Evolutionary conservation across 2,113 vertebrate genomes (phyloP), one percentile per base, ranked within the genome.

Genomic region (Vicugna pacos): DNA sequence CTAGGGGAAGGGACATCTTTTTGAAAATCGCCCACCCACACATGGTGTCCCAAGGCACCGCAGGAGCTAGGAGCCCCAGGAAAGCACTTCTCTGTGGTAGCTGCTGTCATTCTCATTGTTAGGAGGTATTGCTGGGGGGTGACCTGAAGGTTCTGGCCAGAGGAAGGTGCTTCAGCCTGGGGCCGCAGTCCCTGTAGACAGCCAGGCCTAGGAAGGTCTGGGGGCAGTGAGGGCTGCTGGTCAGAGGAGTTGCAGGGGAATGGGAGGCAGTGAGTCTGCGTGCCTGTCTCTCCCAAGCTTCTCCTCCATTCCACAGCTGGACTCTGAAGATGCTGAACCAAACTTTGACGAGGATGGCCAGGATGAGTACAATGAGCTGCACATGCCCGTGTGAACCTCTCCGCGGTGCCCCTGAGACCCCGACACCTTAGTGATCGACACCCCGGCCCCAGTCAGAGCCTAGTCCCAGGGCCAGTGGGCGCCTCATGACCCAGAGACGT

Each of bases 351-450:
- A 99, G 97, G 99, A 99, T 0, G 99, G 99, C 56, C 99, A 98
- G 83, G 99, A 99, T 0, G 99, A 99, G 96, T 99, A 99, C 98
- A 99, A 99, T 0, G 99, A 99, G 98, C 99, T 99, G 96, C 99
- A 99, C 98, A 99, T 99, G 99, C 99, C 99, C 1, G 99, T 99
- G 82, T 99, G 98, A 99, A 48, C 93, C 64, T 83, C 15, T 6
- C 38, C 60, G 32, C 2, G 62, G 46, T n/a, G 69, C 42, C 82
- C 67, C 88, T 89, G 50, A 93, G 89, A 96, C 82, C 86, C 82
- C 4, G 28, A 28, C 58, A 50, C 84, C 35, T 42, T 76, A 79
- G 95, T 28, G 92, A 69, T 67, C 15, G 50, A 81, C 17, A 52
- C 88, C 73, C 35, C 81, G 62, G 83, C 46, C 76, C 58, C 79